A percentile compares a stretch with the other conserved stretches of the same genome.
Conservation (phyloP, 2,888 invertebrate species). For the Lagria hirta region DNA sequence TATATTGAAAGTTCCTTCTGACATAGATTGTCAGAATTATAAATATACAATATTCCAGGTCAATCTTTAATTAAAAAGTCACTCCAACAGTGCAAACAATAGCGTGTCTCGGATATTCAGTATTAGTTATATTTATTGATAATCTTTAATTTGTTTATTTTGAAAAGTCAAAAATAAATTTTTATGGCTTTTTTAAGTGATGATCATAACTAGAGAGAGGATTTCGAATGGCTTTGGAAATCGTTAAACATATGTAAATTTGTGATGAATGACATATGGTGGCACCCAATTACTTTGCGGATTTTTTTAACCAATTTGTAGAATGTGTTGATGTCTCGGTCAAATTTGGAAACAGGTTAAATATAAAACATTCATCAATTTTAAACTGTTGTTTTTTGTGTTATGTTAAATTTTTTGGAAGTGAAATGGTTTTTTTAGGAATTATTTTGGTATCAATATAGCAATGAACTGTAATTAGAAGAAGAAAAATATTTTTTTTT, state of each 20-base stretch:
- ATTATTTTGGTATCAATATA: too few relatives aligned
- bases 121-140: slow-evolving; percentile 4
- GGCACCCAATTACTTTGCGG: slow-evolving; percentile 9
- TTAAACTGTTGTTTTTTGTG: too few relatives aligned
- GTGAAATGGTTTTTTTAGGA: too few relatives aligned
- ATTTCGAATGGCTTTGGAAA: slow-evolving; percentile 14
- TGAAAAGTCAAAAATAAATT: slow-evolving; percentile 2
- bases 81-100: too few relatives aligned
- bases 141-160: slow-evolving; percentile 11
- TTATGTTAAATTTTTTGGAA: too few relatives aligned
- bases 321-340: too few relatives aligned
- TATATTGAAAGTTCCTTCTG: slow-evolving; percentile 37
- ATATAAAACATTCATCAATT: too few relatives aligned
- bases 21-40: slow-evolving; percentile 32
- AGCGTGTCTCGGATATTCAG: background rate
- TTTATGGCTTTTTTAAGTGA: slow-evolving; percentile 5
- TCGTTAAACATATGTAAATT: slow-evolving; percentile 12
- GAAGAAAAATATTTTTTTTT: too few relatives aligned
- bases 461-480: too few relatives aligned
- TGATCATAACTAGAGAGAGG: slow-evolving; percentile 10
- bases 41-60: slow-evolving; percentile 36
- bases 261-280: slow-evolving; percentile 8
- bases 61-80: slow-evolving; percentile 18
- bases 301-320: slow-evolving; percentile 11
- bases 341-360: too few relatives aligned